A percentile compares a stretch with the other conserved stretches of the same genome.
Evolutionary conservation across 2,113 vertebrate genomes (phyloP).

Genomic region (Pelmatolapia mariae): DNA sequence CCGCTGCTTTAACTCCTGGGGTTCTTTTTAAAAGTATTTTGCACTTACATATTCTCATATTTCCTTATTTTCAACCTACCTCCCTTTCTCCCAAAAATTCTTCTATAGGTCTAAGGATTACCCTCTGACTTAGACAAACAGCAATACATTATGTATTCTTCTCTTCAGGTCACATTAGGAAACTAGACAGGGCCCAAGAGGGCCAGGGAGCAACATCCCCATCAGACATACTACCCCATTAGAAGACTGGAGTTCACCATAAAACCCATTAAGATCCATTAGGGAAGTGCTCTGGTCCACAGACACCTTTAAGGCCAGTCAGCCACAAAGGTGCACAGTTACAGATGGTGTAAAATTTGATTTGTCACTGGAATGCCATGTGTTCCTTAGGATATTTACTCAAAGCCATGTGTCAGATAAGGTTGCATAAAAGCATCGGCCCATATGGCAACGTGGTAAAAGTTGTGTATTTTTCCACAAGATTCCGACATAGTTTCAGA

Average conservation of each 20-base stretch:
- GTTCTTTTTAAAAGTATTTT: slow-evolving; percentile 21
- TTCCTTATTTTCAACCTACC: slow-evolving; percentile 9
- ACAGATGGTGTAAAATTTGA: slow-evolving; percentile 56
- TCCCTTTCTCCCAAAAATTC: background rate
- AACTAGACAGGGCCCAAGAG: slow-evolving; percentile 49
- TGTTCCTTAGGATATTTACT: background rate
- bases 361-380: slow-evolving; percentile 25
- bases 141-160: slow-evolving; percentile 50
- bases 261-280: slow-evolving; percentile 76
- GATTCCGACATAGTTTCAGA: background rate
- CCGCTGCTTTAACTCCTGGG: slow-evolving; percentile 55
- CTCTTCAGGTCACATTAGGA: slow-evolving; percentile 59
- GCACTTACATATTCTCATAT: slow-evolving; percentile 25
- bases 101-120: slow-evolving; percentile 28
- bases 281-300: slow-evolving; percentile 59
- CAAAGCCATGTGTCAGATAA: background rate
- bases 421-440: background rate
- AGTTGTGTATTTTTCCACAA: background rate
- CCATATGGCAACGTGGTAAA: background rate
- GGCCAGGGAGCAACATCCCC: slow-evolving; percentile 54
- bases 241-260: slow-evolving; percentile 60
- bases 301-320: slow-evolving; percentile 68
- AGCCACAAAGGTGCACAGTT: slow-evolving; percentile 63
- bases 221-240: slow-evolving; percentile 70
- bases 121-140: slow-evolving; percentile 39